phyloP scores from a whole-genome alignment of 2,797 vertebrate genomes.

The Intellagama lesueurii region DNA sequence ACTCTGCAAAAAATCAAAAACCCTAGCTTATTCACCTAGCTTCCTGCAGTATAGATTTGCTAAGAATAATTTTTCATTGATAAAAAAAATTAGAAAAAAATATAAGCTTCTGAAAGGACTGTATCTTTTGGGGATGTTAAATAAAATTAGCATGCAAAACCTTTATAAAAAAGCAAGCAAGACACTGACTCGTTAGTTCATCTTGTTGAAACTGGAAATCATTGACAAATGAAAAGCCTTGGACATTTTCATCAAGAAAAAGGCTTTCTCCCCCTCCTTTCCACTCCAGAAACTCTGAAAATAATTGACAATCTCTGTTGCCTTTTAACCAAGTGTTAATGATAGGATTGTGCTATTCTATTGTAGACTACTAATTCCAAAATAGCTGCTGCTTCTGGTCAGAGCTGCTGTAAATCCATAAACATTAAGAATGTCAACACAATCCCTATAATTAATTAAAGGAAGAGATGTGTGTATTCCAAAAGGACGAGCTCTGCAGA shows the following conservation, averaged over 20 bases:
- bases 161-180: not conserved
- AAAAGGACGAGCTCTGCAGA: conserved; percentile 44
- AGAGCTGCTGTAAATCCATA: conserved; percentile 3
- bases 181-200: not conserved
- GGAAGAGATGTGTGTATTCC: not conserved
- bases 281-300: not conserved
- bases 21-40: no score
- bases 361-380: not conserved
- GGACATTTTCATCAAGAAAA: not conserved
- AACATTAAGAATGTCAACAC: not conserved
- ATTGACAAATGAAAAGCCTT: not conserved
- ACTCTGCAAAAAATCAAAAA: no score
- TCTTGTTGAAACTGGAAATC: not conserved
- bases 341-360: not conserved
- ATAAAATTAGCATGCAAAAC: not conserved
- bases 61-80: not conserved
- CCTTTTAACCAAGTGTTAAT: conserved; percentile 1
- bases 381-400: not conserved
- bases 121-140: not conserved
- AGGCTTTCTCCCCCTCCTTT: no score
- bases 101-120: not conserved
- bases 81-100: no score
- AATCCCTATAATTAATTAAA: conserved; percentile 34
- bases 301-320: not conserved
- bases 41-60: not conserved